Evolutionary conservation across 2,113 vertebrate genomes (phyloP), one percentile per base, ranked within the genome.

Genomic region (Upupa epops): DNA sequence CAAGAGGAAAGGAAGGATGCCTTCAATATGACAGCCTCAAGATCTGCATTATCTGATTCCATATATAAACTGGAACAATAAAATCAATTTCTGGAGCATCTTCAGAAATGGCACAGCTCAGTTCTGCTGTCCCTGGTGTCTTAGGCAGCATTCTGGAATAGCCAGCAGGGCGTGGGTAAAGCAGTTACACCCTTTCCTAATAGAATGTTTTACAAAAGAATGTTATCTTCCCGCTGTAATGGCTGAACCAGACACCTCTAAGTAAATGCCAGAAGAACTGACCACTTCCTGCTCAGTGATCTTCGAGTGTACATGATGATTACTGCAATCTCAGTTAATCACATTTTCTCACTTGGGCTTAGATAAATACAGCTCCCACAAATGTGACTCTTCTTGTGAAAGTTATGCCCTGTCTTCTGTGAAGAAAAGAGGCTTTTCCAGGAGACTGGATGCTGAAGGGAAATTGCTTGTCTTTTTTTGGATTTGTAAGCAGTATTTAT

Each of bases 401-500:
- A 91, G 61, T 56, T 83, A 74, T 24, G 74, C 80, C 55, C 74
- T 71, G 31, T 31, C 25, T 71, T 86, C 69, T 54, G 37, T 45
- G 42, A 86, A 58, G 66, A 49, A 74, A 55, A 82, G 34, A 25
- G 5, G 25, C 13, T 78, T 88, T 90, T 83, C 45, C n/a, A 69
- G 25, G 22, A 83, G 64, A 34, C 5, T 81, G 40, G 26, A 89
- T 56, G 31, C 70, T 87, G 66, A 91, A 87, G 36, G 49, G 40
- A 88, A 92, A 86, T 13, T 52, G 20, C 20, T 26, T 26, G 7
- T 40, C 31, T 68, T 45, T 42, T 52, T 48, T 52, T 79, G 9
- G 7, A 52, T 92, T 83, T 70, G 14, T 60, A 78, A 52, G 42
- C 29, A 82, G 29, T 55, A 83, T 85, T 91, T 88, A 79, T 88